A percentile compares a stretch with the other conserved stretches of the same genome.
These are phyloP conservation scores for Chionis minor DNA, from an alignment of 2,113 vertebrate species.

Conservation along the genomic window DNA sequence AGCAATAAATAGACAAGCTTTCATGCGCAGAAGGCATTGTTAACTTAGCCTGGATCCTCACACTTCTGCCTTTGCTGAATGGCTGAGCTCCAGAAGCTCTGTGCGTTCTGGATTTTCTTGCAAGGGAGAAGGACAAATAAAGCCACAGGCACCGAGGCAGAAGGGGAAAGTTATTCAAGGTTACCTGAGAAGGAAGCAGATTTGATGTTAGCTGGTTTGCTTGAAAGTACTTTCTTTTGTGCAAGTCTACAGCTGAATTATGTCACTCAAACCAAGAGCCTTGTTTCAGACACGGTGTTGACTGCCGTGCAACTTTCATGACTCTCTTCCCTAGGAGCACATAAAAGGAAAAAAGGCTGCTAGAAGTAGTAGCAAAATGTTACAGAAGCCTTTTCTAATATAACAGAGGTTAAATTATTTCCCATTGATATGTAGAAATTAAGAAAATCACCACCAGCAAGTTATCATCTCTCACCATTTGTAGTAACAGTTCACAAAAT, in stretches of 20 bases:
- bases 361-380: not conserved
- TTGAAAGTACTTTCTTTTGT: not conserved
- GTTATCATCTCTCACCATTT: not conserved
- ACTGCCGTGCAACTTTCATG: not conserved
- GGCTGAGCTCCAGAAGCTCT: not conserved
- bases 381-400: not conserved
- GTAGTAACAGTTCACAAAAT: not conserved
- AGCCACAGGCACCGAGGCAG: not conserved
- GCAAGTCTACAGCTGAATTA: not conserved
- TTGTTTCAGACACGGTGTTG: accelerated
- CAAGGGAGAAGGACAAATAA: not conserved
- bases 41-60: not conserved
- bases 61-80: not conserved
- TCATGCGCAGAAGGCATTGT: not conserved
- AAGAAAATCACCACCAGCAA: not conserved
- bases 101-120: not conserved
- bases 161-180: not conserved
- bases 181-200: not conserved
- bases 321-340: not conserved
- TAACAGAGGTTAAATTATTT: not conserved
- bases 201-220: not conserved
- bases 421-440: not conserved
- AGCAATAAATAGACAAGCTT: not conserved
- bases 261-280: not conserved
- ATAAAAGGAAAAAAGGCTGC: not conserved